Evolutionary conservation across 1,140 invertebrate genomes (phyloP).

Genomic region (Halyomorpha halys): DNA sequence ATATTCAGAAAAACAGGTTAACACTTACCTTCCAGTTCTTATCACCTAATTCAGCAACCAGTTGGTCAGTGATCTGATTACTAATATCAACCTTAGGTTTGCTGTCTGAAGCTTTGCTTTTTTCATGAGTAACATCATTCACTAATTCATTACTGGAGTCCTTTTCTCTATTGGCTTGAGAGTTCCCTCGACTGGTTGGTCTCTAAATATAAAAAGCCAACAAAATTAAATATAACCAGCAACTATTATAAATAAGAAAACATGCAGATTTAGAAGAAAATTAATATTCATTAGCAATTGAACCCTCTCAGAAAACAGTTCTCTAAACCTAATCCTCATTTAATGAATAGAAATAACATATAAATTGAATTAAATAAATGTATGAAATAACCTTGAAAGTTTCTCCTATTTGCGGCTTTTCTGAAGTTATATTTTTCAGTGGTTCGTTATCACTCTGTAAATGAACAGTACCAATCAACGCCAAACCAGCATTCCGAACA

Average conservation of each 20-base stretch:
- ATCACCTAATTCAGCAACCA: slow-evolving; percentile 74
- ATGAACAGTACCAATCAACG: slow-evolving; percentile 16
- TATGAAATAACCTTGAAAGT: not conserved
- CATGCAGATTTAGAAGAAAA: too few relatives aligned
- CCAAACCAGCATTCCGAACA: slow-evolving; percentile 20
- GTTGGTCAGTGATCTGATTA: slow-evolving; percentile 66
- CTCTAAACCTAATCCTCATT: too few relatives aligned
- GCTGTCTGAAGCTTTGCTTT: not conserved
- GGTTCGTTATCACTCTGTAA: slow-evolving; percentile 7
- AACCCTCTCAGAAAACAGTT: too few relatives aligned
- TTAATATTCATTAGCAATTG: too few relatives aligned
- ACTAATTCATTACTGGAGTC: not conserved
- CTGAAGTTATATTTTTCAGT: not conserved
- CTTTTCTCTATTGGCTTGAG: not conserved
- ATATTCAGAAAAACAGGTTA: not conserved
- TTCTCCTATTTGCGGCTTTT: not conserved
- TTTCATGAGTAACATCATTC: not conserved
- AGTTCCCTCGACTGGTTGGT: not conserved
- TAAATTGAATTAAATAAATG: too few relatives aligned
- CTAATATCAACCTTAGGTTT: slow-evolving; percentile 51
- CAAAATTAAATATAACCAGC: too few relatives aligned
- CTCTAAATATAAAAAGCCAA: not conserved
- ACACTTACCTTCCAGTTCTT: slow-evolving; percentile 84
- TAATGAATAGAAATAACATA: too few relatives aligned
- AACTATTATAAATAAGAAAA: too few relatives aligned